Evolutionary conservation across 2,888 invertebrate species (phyloP), one percentile per base, ranked within the genome.

Genomic region (Pediacus dermestoides): DNA sequence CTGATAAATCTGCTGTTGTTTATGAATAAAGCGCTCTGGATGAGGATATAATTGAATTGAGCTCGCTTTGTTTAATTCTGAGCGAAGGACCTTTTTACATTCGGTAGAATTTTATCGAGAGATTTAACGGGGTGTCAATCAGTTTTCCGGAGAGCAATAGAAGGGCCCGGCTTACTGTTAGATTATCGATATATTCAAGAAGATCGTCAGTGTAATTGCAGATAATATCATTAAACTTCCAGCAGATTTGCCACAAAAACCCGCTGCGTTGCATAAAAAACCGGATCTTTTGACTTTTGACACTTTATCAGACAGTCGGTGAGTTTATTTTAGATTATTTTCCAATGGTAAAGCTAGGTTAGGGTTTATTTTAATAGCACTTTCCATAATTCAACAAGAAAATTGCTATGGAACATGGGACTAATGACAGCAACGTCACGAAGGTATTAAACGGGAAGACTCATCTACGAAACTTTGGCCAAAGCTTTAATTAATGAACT

Each of bases 81-180:
- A n/a, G n/a, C n/a, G n/a, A n/a, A n/a, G n/a, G n/a, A n/a, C n/a
- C n/a, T n/a, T n/a, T n/a, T n/a, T n/a, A n/a, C n/a, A n/a, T n/a
- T n/a, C n/a, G n/a, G n/a, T n/a, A n/a, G n/a, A n/a, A n/a, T n/a
- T n/a, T n/a, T n/a, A n/a, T n/a, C n/a, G n/a, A n/a, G 21, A 7
- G 21, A 18, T 18, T 18, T 18, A 18, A 18, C 21, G 21, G 21
- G 21, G n/a, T 18, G 21, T 18, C 21, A 18, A 18, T 18, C 21
- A 18, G 21, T 18, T 18, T 18, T 18, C 21, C 21, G 21, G 21
- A 18, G 21, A 18, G 21, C 21, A 7, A 18, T 18, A 18, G 6
- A 6, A 18, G 21, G n/a, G 21, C 21, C 21, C 21, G 21, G 21
- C 21, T 18, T 18, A 18, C 21, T 18, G 21, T 18, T n/a, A 18